These are phyloP conservation scores for Graphium colonna DNA, from an alignment of 2,888 invertebrate species.

Conservation along the genomic window DNA sequence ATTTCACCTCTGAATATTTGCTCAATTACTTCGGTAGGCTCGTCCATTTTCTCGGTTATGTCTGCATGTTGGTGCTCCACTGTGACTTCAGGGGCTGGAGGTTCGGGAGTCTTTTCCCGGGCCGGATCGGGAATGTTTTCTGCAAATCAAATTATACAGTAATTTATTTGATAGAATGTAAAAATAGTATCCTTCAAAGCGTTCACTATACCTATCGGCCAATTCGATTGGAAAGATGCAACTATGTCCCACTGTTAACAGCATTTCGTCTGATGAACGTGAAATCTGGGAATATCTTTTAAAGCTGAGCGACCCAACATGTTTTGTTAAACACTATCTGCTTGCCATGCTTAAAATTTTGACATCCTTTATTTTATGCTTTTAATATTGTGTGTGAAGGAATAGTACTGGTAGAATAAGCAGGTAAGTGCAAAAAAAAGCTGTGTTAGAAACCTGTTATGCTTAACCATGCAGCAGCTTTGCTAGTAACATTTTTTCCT, in stretches of 20 bases:
- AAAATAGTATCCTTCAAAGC: not conserved
- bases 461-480: too few relatives aligned
- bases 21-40: slow-evolving; percentile 62
- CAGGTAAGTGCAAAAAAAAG: too few relatives aligned
- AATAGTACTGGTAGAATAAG: too few relatives aligned
- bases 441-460: too few relatives aligned
- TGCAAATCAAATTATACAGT: slow-evolving; percentile 16
- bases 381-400: too few relatives aligned
- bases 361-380: too few relatives aligned
- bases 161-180: not conserved
- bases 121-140: slow-evolving; percentile 43
- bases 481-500: too few relatives aligned
- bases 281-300: too few relatives aligned
- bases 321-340: not conserved
- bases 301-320: not conserved
- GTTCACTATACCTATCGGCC: not conserved
- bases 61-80: slow-evolving; percentile 36
- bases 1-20: slow-evolving; percentile 65
- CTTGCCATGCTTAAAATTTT: too few relatives aligned
- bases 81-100: slow-evolving; percentile 24
- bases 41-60: slow-evolving; percentile 51
- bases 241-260: not conserved
- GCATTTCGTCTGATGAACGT: too few relatives aligned
- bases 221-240: not conserved
- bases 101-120: slow-evolving; percentile 45